Evolutionary conservation across 2,888 invertebrate genomes (phyloP), one percentile per base, ranked within the genome.

Genomic region (Choreutis nemorana): DNA sequence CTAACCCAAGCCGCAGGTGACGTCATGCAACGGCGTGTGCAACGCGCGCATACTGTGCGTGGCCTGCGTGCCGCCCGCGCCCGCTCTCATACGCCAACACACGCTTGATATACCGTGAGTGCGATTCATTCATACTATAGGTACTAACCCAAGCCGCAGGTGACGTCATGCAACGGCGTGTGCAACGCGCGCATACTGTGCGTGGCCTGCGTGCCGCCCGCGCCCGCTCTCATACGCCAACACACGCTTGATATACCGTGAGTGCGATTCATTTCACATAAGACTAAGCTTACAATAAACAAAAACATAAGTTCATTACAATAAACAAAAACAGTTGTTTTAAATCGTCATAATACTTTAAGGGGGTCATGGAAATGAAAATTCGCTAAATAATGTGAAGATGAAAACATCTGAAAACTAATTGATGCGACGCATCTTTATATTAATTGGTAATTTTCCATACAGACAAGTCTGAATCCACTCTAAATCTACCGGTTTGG

Each of bases 1-100:
- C n/a, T n/a, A n/a, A 30, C 94, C 95, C 0, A 94, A 95, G 59
- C 95, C 96, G 6, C 93, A 94, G 34, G 94, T 97, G 40, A 91
- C 93, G 22, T 94, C 95, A 13, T 97, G 97, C 66, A 97, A 96
- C 58, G 96, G 96, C 7, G 94, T 97, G 3, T 96, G 97, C 68
- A 97, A 94, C 70, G 93, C 97, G 2, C 83, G 94, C 32, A 97
- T 97, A 33, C 81, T 94, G 9, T 96, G 95, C 66, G 91, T 97
- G 12, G 91, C 93, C 2, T 92, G 95, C 31, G 89, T 97, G 33
- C 96, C 97, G 1, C 90, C 91, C 1, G 68, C 75, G 13, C 71
- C 73, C 0, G 65, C 71, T 28, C 57, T 67, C 14, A 43, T 63
- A 0, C 35, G 55, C 2, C 54, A 55, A 14, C 55, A 65, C 20